Percentiles rank a stretch among this genome's conserved stretches.
phyloP scores from a whole-genome alignment of 2,888 invertebrate genomes.

The Hypsopygia costalis region DNA sequence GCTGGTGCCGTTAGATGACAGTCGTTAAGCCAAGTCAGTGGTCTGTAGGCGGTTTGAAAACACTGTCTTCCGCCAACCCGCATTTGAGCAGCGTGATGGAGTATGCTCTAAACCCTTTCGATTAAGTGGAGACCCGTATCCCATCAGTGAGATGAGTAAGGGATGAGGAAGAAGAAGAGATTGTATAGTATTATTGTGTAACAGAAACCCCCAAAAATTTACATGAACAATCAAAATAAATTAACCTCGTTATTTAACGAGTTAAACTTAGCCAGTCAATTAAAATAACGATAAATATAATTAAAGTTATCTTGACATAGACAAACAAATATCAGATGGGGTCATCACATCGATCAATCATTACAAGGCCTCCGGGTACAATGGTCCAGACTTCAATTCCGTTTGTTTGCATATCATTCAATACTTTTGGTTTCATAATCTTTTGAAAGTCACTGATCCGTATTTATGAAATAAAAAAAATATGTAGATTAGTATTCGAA shows the following conservation, averaged over 20 bases:
- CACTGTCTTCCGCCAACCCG: too few species aligned
- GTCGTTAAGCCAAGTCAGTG: too few species aligned
- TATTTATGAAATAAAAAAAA: not conserved
- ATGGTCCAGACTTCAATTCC: conserved; percentile 9
- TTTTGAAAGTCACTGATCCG: not conserved
- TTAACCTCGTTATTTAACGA: not conserved
- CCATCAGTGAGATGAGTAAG: too few species aligned
- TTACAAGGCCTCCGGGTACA: conserved; percentile 29
- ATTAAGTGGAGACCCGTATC: too few species aligned
- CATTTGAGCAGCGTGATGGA: too few species aligned
- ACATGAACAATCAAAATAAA: not conserved
- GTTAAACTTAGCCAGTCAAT: conserved; percentile 12
- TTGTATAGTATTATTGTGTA: too few species aligned
- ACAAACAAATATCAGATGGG: conserved; percentile 46
- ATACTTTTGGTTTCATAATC: conserved; percentile 4
- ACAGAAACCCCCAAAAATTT: not conserved
- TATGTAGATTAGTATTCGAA: not conserved
- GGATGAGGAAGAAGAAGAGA: too few species aligned
- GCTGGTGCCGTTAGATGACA: too few species aligned
- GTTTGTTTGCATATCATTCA: conserved; percentile 7
- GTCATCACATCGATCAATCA: conserved; percentile 52
- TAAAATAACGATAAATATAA: conserved; percentile 31
- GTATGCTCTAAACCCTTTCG: too few species aligned
- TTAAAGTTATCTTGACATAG: conserved; percentile 49
- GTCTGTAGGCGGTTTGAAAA: too few species aligned